A percentile compares a stretch with the other conserved stretches of the same genome.
These are phyloP conservation scores for Ylistrum balloti DNA, from an alignment of 1,140 invertebrate species.

Conservation along the genomic window DNA sequence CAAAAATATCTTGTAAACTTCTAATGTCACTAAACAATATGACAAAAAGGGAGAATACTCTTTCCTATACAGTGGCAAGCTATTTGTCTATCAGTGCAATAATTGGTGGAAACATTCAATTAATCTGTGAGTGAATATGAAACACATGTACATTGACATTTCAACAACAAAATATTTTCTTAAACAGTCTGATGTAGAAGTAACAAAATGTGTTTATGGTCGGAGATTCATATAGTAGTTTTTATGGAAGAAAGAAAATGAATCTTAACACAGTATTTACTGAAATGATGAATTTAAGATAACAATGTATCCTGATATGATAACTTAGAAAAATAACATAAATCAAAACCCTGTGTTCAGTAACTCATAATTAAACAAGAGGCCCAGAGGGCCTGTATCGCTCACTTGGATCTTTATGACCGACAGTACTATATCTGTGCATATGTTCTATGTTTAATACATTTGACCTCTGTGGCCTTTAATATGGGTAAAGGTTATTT, in stretches of 20 bases:
- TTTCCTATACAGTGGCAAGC: conserved; percentile 22
- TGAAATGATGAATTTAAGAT: not conserved
- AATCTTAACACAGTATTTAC: too few species aligned
- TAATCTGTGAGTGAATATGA: not conserved
- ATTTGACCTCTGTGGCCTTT: too few species aligned
- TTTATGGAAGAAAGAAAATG: not conserved
- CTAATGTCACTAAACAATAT: not conserved
- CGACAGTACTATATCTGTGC: too few species aligned
- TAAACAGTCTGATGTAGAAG: not conserved
- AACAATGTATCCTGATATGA: not conserved
- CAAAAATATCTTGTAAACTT: not conserved
- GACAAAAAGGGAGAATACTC: conserved; percentile 5
- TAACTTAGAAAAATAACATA: not conserved
- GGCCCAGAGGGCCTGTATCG: too few species aligned
- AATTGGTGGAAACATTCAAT: not conserved
- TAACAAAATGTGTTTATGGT: not conserved
- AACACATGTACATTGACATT: not conserved
- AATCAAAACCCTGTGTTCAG: not conserved
- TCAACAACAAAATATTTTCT: not conserved
- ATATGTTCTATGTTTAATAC: too few species aligned
- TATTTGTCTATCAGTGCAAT: conserved; percentile 15
- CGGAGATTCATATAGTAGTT: not conserved
- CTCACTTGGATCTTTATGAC: too few species aligned
- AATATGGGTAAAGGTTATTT: too few species aligned
- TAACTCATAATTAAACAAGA: not conserved